Percentiles rank a stretch among this genome's conserved stretches.
phyloP scores from a whole-genome alignment of 1,140 invertebrate genomes.

The Choristoneura fumiferana region DNA sequence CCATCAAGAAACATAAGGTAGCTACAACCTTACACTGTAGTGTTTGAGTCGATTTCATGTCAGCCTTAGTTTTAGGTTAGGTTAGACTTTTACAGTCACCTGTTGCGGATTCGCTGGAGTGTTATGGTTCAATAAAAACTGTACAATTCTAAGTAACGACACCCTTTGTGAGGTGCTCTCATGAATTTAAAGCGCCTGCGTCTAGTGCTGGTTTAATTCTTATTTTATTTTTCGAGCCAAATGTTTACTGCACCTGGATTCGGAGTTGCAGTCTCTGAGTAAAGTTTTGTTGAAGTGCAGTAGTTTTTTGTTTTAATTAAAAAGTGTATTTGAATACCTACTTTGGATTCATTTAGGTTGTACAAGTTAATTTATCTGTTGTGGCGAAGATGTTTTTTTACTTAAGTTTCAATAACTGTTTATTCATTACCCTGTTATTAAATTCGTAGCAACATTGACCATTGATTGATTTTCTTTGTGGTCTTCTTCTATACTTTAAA shows the following conservation, averaged over 20 bases:
- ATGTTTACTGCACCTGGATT: conserved; percentile 14
- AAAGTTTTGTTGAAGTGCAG: not conserved
- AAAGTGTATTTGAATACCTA: too few species aligned
- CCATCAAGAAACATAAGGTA: conserved; percentile 19
- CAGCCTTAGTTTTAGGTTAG: conserved; percentile 21
- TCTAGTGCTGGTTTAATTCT: not conserved
- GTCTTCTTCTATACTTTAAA: too few species aligned
- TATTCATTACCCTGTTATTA: too few species aligned
- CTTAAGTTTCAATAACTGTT: too few species aligned
- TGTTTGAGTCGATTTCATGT: conserved; percentile 17
- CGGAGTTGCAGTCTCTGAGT: conserved; percentile 9
- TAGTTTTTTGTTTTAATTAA: too few species aligned
- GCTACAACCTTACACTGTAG: not conserved
- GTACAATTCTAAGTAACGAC: conserved; percentile 24
- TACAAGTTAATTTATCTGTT: too few species aligned
- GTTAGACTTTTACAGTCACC: conserved; percentile 25
- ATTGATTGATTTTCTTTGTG: too few species aligned
- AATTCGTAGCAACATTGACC: too few species aligned
- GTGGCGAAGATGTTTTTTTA: too few species aligned
- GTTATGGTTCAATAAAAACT: conserved; percentile 38
- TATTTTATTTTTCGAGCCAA: conserved; percentile 5
- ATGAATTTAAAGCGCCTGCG: conserved; percentile 21
- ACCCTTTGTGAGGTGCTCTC: conserved; percentile 18
- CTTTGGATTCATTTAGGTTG: too few species aligned
- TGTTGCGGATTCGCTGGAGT: conserved; percentile 29